Percentiles rank a stretch among this genome's conserved stretches.
These are phyloP conservation scores for Geotrupes spiniger DNA, from an alignment of 2,888 invertebrate species.

Conservation along the genomic window DNA sequence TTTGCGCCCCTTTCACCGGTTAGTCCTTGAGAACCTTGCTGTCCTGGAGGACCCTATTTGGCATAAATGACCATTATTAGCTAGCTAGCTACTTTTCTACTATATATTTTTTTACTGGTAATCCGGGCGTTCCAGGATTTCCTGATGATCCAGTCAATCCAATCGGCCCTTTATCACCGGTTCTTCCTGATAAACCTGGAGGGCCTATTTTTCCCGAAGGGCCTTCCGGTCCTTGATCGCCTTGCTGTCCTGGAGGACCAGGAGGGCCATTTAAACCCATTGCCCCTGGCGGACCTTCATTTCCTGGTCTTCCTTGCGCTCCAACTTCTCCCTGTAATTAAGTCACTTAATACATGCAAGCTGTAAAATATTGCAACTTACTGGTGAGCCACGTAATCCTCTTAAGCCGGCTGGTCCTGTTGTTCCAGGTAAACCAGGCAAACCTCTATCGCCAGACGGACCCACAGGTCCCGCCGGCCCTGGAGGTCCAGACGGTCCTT, in stretches of 20 bases:
- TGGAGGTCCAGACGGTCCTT: conserved; percentile 66
- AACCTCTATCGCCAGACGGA: conserved; percentile 63
- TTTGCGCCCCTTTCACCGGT: conserved; percentile 70
- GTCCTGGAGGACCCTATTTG: conserved; percentile 68
- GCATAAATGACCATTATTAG: background rate
- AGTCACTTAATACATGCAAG: background rate
- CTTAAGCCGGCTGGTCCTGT: conserved; percentile 63
- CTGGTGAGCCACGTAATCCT: conserved; percentile 63
- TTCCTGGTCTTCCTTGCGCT: conserved; percentile 66
- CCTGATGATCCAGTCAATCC: conserved; percentile 66
- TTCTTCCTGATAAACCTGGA: conserved; percentile 68
- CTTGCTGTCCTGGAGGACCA: conserved; percentile 63
- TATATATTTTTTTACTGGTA: conserved; percentile 55
- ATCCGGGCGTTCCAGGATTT: conserved; percentile 64
- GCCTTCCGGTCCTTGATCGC: conserved; percentile 61
- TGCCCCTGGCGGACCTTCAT: conserved; percentile 70
- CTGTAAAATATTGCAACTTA: conserved; percentile 38
- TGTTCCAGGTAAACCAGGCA: conserved; percentile 63
- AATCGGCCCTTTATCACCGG: conserved; percentile 74
- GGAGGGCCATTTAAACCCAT: conserved; percentile 64
- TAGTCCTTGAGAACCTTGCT: conserved; percentile 63
- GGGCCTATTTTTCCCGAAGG: conserved; percentile 68
- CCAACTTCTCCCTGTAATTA: conserved; percentile 67
- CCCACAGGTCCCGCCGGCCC: conserved; percentile 72
- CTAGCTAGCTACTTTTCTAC: background rate